These are phyloP conservation scores for Montipora sp. DNA, from an alignment of 64 coral and sea anemone species.

Conservation along the genomic window DNA sequence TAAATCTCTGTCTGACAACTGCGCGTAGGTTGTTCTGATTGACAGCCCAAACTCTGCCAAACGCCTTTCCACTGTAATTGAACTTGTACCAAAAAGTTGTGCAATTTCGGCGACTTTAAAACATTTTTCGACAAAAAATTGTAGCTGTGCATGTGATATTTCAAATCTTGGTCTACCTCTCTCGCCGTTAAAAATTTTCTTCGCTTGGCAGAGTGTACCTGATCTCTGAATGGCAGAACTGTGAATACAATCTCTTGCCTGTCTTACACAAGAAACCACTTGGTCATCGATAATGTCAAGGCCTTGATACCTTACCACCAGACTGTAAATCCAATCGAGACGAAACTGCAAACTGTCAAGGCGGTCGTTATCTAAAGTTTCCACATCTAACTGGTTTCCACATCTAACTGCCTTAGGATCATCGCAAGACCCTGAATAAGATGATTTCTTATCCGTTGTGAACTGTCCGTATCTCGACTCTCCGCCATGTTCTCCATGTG, in stretches of 20 bases:
- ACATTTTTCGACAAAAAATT: conserved; percentile 8
- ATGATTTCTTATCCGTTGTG: no score
- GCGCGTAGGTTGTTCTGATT: conserved; percentile 2
- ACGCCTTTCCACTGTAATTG: conserved; percentile 34
- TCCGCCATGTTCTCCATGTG: no score
- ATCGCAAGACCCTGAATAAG: conserved; percentile 1
- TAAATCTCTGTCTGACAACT: neutral
- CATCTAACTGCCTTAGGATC: neutral
- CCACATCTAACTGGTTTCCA: conserved; percentile 7
- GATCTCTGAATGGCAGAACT: neutral
- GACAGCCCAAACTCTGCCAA: conserved; percentile 31
- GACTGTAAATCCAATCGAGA: conserved; percentile 3
- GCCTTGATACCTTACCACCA: conserved; percentile 4
- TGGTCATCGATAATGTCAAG: neutral
- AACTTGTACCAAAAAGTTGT: conserved; percentile 20
- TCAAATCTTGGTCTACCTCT: conserved; percentile 4
- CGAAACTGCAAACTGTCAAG: conserved; percentile 23
- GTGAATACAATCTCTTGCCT: conserved; percentile 15
- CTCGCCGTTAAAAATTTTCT: neutral
- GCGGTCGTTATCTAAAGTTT: conserved; percentile 25
- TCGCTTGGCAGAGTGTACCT: neutral
- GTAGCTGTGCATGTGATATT: neutral
- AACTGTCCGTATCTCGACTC: no score
- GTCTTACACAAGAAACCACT: conserved; percentile 3
- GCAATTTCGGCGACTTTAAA: conserved; percentile 64